Evolutionary conservation across 1,140 invertebrate species (phyloP), one percentile per base, ranked within the genome.

Genomic region (Eriocheir sinensis): DNA sequence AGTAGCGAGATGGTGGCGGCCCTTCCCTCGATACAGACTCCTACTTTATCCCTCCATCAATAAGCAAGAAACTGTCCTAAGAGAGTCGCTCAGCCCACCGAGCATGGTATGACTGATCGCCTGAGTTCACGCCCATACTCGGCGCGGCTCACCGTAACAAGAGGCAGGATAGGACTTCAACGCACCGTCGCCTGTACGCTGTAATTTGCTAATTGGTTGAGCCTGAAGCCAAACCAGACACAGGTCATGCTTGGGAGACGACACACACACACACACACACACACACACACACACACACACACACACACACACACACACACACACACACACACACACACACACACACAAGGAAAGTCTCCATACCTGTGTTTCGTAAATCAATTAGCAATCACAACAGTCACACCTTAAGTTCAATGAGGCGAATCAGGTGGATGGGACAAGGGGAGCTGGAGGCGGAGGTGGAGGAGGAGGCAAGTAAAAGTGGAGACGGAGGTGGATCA

Each of bases 221-320:
- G 12, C 60, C 60, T 27, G 27, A 21, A 72, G 60, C 12, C n/a
- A 72, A 72, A 72, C 12, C 60, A 12, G 60, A 72, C 60, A 72
- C 60, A 72, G 27, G 60, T 72, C 27, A 72, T 72, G 60, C 60
- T 72, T 72, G 60, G 60, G 60, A n/a, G n/a, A n/a, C 60, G 60
- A 72, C 1, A 72, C 60, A n/a, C 60, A 72, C 60, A 72, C 60
- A 72, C 60, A 72, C 60, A 72, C 60, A 72, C 60, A 72, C 60
- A 72, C 60, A 72, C 60, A 72, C 60, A 72, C 60, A 72, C 60
- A 72, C 60, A 72, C 60, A 72, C 60, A 72, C 60, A 72, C 60
- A 72, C 60, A 72, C 60, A 72, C 60, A 72, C 85, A 44, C 38
- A 88, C 85, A 88, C 85, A 88, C 85, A 44, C 41, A 88, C 41